Conservation (phyloP, 2,113 vertebrate species). For the Lepus americanus region DNA sequence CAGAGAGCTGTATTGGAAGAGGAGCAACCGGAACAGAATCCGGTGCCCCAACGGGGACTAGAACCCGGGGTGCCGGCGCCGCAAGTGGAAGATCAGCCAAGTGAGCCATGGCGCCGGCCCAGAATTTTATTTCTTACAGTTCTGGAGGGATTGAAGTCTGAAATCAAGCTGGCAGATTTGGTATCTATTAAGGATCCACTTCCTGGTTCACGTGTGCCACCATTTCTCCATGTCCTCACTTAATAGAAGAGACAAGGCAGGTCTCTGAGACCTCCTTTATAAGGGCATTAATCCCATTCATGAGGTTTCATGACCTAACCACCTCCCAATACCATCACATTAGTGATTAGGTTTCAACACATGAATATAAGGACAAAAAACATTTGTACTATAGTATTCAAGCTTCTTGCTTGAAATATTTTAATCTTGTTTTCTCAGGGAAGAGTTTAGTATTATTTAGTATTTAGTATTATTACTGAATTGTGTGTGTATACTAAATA, state of each 20-base stretch:
- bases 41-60: too few species aligned
- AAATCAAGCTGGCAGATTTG: not conserved
- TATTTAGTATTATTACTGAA: too few species aligned
- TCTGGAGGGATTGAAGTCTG: not conserved
- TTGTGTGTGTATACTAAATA: too few species aligned
- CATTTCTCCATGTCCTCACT: not conserved
- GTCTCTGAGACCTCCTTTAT: not conserved
- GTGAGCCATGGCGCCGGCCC: too few species aligned
- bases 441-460: not conserved
- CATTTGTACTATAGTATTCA: not conserved
- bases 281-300: not conserved
- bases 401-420: not conserved
- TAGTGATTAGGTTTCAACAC: not conserved
- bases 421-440: not conserved
- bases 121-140: not conserved
- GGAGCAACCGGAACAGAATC: too few species aligned
- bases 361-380: not conserved
- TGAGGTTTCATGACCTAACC: not conserved
- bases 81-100: too few species aligned
- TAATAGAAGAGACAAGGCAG: not conserved
- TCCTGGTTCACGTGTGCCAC: not conserved
- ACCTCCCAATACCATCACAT: not conserved
- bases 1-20: too few species aligned
- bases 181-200: not conserved
- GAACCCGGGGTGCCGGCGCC: too few species aligned